phyloP scores from a whole-genome alignment of 2,113 vertebrate genomes.

The Pelobates fuscus region DNA sequence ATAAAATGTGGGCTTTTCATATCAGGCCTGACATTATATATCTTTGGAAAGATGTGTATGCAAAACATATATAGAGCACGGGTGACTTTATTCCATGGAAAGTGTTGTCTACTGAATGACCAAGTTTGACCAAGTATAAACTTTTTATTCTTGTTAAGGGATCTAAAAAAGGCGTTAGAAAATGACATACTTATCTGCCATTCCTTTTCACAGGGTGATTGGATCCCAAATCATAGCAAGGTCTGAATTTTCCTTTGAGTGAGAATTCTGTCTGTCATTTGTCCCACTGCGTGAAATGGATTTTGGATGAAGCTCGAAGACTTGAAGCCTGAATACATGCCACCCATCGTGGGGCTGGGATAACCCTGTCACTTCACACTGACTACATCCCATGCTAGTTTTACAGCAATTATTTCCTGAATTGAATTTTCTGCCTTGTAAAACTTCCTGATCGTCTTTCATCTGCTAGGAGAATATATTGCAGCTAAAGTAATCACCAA shows the following conservation, averaged over 20 bases:
- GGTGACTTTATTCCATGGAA: too few species aligned
- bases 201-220: too few species aligned
- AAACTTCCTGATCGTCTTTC: background rate
- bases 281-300: constrained; percentile 8
- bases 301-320: background rate
- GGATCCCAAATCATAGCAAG: background rate
- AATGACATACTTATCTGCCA: too few species aligned
- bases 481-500: background rate
- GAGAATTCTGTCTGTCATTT: background rate
- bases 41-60: too few species aligned
- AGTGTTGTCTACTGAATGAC: too few species aligned
- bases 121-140: too few species aligned
- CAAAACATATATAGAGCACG: too few species aligned
- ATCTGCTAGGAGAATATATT: background rate
- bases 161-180: too few species aligned
- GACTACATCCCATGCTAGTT: constrained; percentile 13
- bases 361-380: constrained; percentile 11
- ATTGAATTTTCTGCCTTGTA: background rate
- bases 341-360: background rate
- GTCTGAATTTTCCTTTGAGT: too few species aligned
- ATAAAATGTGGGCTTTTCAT: too few species aligned
- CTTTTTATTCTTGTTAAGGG: too few species aligned
- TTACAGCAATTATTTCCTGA: constrained; percentile 11
- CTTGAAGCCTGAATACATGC: background rate
- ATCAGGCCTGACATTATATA: too few species aligned